phyloP scores from a whole-genome alignment of 92 coral and sea anemone species.

The Palythoa heliodiscus region DNA sequence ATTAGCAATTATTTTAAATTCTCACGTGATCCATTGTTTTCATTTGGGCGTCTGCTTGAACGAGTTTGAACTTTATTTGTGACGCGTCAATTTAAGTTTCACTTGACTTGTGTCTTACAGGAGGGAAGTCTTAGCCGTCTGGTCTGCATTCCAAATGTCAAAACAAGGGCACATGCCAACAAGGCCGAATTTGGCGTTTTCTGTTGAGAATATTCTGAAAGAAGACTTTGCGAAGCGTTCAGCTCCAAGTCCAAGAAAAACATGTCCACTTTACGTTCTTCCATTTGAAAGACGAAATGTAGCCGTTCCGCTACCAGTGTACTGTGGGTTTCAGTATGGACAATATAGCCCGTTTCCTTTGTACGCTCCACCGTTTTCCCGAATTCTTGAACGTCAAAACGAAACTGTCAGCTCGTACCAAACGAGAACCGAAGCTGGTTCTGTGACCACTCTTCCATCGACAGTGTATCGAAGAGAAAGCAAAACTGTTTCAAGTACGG shows the following conservation, averaged over 20 bases:
- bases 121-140: conserved; percentile 7
- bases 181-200: conserved; percentile 33
- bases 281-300: conserved; percentile 42
- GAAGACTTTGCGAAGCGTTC: conserved; percentile 25
- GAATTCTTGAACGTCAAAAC: conserved; percentile 18
- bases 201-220: conserved; percentile 36
- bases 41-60: conserved; percentile 37
- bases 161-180: conserved; percentile 44
- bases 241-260: conserved; percentile 31
- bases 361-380: conserved; percentile 36
- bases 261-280: conserved; percentile 6
- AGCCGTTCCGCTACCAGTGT: neutral
- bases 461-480: neutral
- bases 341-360: conserved; percentile 35
- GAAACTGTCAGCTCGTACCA: conserved; percentile 19
- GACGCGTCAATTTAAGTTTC: conserved; percentile 37
- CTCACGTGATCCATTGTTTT: conserved; percentile 48
- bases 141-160: conserved; percentile 40
- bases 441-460: conserved; percentile 1
- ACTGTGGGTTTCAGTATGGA: conserved; percentile 32
- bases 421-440: conserved; percentile 23
- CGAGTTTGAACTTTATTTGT: conserved; percentile 35
- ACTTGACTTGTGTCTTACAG: conserved; percentile 40
- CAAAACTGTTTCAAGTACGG: neutral
- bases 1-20: conserved; percentile 41